These are phyloP conservation scores for Oryctes rhinoceros DNA, from an alignment of 1,140 invertebrate species.

Conservation along the genomic window DNA sequence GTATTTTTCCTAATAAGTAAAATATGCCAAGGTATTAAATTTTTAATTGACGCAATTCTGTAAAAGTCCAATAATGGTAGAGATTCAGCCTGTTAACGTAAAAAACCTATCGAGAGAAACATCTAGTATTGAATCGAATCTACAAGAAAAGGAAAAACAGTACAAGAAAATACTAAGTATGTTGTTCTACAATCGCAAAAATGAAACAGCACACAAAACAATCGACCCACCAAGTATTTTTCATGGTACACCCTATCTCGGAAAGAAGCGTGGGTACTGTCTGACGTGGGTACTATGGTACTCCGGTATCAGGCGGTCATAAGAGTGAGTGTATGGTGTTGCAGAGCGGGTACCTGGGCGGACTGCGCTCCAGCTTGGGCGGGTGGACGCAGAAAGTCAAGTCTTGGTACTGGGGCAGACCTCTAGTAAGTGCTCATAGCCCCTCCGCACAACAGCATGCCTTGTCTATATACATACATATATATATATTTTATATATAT, in stretches of 20 bases:
- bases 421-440: slow-evolving; percentile 80
- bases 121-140: no score
- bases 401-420: slow-evolving; percentile 94
- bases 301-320: slow-evolving; percentile 49
- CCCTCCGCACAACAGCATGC: slow-evolving; percentile 49
- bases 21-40: no score
- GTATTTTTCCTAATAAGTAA: no score
- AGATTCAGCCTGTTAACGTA: no score
- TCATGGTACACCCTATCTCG: neutral
- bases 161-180: no score
- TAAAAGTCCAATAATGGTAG: no score
- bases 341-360: slow-evolving; percentile 90
- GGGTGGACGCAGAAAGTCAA: slow-evolving; percentile 93
- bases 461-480: slow-evolving; percentile 35
- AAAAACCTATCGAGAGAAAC: no score
- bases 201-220: no score
- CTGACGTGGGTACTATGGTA: slow-evolving; percentile 49
- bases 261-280: slow-evolving; percentile 41
- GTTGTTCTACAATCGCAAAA: no score
- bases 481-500: neutral
- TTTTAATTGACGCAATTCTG: no score
- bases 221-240: no score
- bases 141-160: no score
- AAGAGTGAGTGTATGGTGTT: slow-evolving; percentile 55
- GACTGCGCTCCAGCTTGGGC: slow-evolving; percentile 88